Conservation (phyloP, 2,888 invertebrate genomes). For the Sinhomidia bicolor region DNA sequence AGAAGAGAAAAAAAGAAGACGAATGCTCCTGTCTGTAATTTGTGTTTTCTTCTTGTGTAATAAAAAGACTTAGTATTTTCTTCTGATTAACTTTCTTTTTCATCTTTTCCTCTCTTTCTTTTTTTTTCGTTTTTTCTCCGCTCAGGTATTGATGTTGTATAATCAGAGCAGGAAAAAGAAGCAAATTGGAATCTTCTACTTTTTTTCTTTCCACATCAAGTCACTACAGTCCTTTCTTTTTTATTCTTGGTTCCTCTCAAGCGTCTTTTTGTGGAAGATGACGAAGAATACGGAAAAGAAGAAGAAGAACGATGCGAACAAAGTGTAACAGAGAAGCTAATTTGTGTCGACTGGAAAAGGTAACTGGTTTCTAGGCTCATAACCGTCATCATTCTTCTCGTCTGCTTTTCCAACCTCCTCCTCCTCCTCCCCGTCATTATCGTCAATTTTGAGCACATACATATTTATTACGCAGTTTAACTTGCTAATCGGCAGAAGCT, state of each 20-base stretch:
- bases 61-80: constrained; percentile 56
- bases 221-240: background rate
- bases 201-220: constrained; percentile 20
- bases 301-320: background rate
- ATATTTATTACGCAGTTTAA: constrained; percentile 27
- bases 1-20: constrained; percentile 23
- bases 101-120: constrained; percentile 1
- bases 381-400: background rate
- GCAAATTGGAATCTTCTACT: constrained; percentile 15
- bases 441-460: constrained; percentile 14
- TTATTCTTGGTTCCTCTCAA: background rate
- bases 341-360: background rate
- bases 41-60: constrained; percentile 49
- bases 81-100: constrained; percentile 67
- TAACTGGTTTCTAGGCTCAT: background rate
- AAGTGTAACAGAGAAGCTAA: constrained; percentile 2
- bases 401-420: background rate
- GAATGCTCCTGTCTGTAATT: constrained; percentile 67
- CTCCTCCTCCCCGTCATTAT: background rate
- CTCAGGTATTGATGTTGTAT: constrained; percentile 29
- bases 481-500: constrained; percentile 28
- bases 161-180: constrained; percentile 23
- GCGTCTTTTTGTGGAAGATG: constrained; percentile 8
- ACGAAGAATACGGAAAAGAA: background rate
- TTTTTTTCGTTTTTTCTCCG: background rate